Conservation (phyloP, 2,113 vertebrate species). For the Calypte anna region DNA sequence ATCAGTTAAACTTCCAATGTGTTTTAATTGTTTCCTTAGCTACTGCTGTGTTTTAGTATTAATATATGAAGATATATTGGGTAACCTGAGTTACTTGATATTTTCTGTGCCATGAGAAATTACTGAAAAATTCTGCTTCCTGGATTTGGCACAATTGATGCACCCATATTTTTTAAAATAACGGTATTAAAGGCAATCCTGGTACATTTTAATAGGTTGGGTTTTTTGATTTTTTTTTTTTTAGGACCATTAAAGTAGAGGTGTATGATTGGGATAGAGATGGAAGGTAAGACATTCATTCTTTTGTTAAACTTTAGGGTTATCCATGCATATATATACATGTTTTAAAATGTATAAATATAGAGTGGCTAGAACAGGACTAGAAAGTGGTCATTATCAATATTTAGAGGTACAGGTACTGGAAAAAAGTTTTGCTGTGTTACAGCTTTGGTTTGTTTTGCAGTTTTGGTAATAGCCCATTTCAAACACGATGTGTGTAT, state of each 20-base stretch:
- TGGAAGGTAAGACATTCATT: conserved; percentile 82
- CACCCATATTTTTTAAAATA: not conserved
- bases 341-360: not conserved
- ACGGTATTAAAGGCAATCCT: not conserved
- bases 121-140: not conserved
- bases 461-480: not conserved
- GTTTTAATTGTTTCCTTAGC: not conserved
- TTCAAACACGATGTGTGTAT: not conserved
- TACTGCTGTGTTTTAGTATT: not conserved
- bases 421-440: not conserved
- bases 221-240: not conserved
- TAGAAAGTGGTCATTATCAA: not conserved
- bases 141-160: not conserved
- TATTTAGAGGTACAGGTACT: not conserved
- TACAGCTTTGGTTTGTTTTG: not conserved
- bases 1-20: not conserved
- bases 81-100: not conserved
- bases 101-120: not conserved
- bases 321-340: not conserved
- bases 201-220: not conserved
- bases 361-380: not conserved
- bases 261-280: conserved; percentile 96
- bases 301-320: not conserved
- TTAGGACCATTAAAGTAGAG: conserved; percentile 93
- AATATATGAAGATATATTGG: not conserved